Base-by-base conservation (phyloP, 2,113 vertebrate genomes). In the Peucedramus taeniatus region DNA sequence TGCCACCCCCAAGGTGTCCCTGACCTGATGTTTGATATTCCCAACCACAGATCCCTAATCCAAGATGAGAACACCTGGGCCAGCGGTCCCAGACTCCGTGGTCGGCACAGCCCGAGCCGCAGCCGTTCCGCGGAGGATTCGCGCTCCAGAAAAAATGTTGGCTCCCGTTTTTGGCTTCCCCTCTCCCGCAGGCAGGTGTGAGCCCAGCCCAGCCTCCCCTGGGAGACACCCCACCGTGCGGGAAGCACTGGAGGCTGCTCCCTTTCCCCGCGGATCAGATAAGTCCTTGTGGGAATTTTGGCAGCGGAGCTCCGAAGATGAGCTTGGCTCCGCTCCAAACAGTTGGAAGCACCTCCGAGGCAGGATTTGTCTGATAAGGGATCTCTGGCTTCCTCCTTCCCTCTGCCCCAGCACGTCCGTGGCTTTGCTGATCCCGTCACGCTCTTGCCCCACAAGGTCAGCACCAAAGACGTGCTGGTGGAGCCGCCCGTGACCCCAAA, bases 301-400 rank as follows among this genome's bases (percentile, higher is more conserved):
- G 87, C 74, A 77, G 69, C 6, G 2, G 22, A 70, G 74, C 68
- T 18, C 74, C 10, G 0, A 87, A 72, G 82, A 95, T 3, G 33
- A 90, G 61, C 80, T 51, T 90, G 89, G 87, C 88, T 53, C 42
- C 0, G 3, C 47, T 91, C 91, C 88, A 87, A 95, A 66, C 63
- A 31, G 75, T 86, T 63, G 53, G 93, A 78, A 95, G 65, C 22
- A 42, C 71, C 86, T 90, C 45, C 1, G 2, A 95, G 78, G 91
- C 84, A 82, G 78, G 87, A 83, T 86, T 82, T 92, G 94, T 16
- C 68, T 28, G 40, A 75, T 78, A 89, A 88, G 57, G 87, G 76
- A 95, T 93, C 92, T 83, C 53, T 95, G 81, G 75, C 59, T 89
- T 91, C 93, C 83, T 91, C 71, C 40, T 40, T 47, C 56, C 78